These are phyloP conservation scores for Sebastes reedi DNA, from an alignment of 2,797 vertebrate genomes.

Conservation along the genomic window DNA sequence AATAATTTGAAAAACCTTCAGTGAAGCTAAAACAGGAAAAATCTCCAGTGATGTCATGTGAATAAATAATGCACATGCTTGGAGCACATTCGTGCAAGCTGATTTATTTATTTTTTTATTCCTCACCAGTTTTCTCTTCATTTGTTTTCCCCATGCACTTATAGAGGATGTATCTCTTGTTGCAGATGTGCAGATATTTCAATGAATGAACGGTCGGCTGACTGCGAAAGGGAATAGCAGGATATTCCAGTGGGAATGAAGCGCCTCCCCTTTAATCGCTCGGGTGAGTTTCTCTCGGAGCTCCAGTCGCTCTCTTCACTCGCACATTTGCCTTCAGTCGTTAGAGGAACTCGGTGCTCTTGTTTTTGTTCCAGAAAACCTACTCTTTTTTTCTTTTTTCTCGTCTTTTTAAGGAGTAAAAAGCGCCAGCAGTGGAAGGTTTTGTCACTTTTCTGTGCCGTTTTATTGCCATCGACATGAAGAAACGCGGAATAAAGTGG, in stretches of 20 bases:
- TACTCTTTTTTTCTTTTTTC: neutral
- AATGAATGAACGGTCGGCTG: slow-evolving; percentile 70
- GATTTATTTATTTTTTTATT: rapidly evolving
- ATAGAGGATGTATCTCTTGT: slow-evolving; percentile 15
- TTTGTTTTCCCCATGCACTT: neutral
- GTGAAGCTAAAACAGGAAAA: slow-evolving; percentile 31
- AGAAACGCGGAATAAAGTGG: slow-evolving; percentile 68
- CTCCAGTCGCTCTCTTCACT: slow-evolving; percentile 60
- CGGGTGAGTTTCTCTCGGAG: slow-evolving; percentile 61
- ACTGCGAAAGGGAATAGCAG: slow-evolving; percentile 55
- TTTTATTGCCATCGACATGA: slow-evolving; percentile 55
- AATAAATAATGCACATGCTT: slow-evolving; percentile 66
- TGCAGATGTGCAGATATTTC: slow-evolving; percentile 62
- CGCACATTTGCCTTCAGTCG: slow-evolving; percentile 62
- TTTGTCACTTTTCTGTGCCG: slow-evolving; percentile 9
- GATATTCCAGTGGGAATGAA: slow-evolving; percentile 67
- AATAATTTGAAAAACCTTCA: neutral
- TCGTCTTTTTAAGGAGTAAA: neutral
- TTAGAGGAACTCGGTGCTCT: slow-evolving; percentile 39
- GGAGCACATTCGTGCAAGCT: slow-evolving; percentile 38
- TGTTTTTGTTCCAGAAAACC: slow-evolving; percentile 4
- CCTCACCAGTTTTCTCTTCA: neutral
- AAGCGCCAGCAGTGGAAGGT: neutral
- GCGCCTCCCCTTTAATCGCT: slow-evolving; percentile 83
- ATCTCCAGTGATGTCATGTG: slow-evolving; percentile 56